Evolutionary conservation across 2,797 vertebrate genomes (phyloP).

Genomic region (Thalassophryne amazonica): DNA sequence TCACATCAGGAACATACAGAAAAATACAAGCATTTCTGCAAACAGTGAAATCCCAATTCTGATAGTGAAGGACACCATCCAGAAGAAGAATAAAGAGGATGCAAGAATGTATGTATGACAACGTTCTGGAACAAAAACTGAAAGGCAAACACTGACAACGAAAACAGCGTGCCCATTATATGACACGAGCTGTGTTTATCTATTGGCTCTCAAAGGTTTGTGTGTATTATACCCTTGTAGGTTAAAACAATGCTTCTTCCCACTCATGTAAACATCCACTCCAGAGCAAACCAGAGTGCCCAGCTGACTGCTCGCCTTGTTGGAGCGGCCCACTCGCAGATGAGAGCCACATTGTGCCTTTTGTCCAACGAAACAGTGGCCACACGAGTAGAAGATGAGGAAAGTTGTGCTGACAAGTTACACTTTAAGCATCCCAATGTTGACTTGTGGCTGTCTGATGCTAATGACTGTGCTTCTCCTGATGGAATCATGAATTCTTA

Average conservation of each 20-base stretch:
- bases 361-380: slow-evolving; percentile 76
- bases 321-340: slow-evolving; percentile 74
- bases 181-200: slow-evolving; percentile 3
- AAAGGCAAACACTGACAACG: not conserved
- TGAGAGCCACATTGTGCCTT: slow-evolving; percentile 73
- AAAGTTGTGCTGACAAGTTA: slow-evolving; percentile 80
- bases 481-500: slow-evolving; percentile 46
- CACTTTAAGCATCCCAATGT: slow-evolving; percentile 77
- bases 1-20: too few relatives aligned
- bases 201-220: slow-evolving; percentile 2
- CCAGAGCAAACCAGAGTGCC: slow-evolving; percentile 72
- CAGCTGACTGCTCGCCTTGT: slow-evolving; percentile 68
- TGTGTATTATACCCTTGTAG: slow-evolving; percentile 41
- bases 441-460: slow-evolving; percentile 74
- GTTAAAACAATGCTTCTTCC: slow-evolving; percentile 81
- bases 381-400: slow-evolving; percentile 65
- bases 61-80: too few relatives aligned
- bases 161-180: not conserved
- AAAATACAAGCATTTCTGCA: too few relatives aligned
- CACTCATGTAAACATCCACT: slow-evolving; percentile 76
- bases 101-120: too few relatives aligned
- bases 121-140: too few relatives aligned
- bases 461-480: slow-evolving; percentile 57
- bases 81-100: too few relatives aligned
- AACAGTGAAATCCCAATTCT: too few relatives aligned